These are phyloP conservation scores for Sorex maritimensis DNA, from an alignment of 2,797 vertebrate species.

Conservation along the genomic window DNA sequence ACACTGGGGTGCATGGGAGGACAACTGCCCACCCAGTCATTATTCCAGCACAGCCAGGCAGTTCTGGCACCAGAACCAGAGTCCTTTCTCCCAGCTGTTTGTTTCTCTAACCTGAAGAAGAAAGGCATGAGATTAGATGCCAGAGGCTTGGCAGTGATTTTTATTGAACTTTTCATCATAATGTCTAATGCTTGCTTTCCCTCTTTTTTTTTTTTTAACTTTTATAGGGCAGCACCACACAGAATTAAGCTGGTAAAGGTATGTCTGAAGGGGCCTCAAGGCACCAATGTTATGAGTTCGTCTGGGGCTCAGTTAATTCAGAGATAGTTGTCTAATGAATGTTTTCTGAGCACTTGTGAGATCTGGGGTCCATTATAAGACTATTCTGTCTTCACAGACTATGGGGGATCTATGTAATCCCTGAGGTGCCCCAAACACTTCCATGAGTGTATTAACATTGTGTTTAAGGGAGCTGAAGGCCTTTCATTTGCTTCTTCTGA, in stretches of 20 bases:
- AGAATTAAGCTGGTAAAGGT: constrained; percentile 93
- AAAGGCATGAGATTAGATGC: not conserved
- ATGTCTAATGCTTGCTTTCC: constrained; percentile 58
- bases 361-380: not conserved
- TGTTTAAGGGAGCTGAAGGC: not conserved
- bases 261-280: constrained; percentile 41
- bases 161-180: fast-evolving
- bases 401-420: not conserved
- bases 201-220: constrained; percentile 67
- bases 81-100: constrained; percentile 25
- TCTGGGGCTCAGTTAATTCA: not conserved
- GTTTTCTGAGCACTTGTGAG: not conserved
- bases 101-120: constrained; percentile 38
- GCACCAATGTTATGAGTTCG: not conserved
- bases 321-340: not conserved
- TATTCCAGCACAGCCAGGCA: not conserved
- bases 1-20: too few relatives aligned
- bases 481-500: not conserved
- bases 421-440: not conserved
- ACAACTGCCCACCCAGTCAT: too few relatives aligned
- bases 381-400: not conserved
- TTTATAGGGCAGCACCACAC: constrained; percentile 91
- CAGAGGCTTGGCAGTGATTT: not conserved
- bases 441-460: not conserved
- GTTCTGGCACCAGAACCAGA: not conserved